Evolutionary conservation across 2,797 vertebrate species (phyloP).

Genomic region (Thunnus albacares): DNA sequence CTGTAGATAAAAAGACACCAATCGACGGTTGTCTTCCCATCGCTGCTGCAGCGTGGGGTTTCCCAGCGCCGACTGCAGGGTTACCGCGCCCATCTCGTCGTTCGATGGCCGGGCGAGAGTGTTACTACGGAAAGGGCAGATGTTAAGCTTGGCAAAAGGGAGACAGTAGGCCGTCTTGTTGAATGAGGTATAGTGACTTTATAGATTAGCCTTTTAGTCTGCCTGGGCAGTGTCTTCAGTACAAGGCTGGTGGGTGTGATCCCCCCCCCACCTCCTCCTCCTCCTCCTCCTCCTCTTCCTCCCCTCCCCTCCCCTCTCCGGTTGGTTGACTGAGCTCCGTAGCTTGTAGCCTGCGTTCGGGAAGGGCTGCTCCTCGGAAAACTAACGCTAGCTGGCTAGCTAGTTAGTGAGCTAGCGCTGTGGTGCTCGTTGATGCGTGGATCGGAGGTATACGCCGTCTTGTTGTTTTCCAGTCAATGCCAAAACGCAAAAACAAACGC

Average conservation of each 20-base stretch:
- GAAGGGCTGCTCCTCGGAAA: slow-evolving; percentile 85
- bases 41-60: slow-evolving; percentile 86
- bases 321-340: slow-evolving; percentile 79
- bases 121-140: slow-evolving; percentile 71
- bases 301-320: slow-evolving; percentile 61
- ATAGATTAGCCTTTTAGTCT: slow-evolving; percentile 45
- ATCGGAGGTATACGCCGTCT: slow-evolving; percentile 80
- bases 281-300: slow-evolving; percentile 42
- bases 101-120: slow-evolving; percentile 84
- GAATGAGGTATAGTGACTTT: slow-evolving; percentile 53
- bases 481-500: slow-evolving; percentile 82
- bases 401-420: slow-evolving; percentile 85
- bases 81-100: slow-evolving; percentile 89
- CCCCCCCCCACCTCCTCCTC: slow-evolving; percentile 14
- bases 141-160: slow-evolving; percentile 64
- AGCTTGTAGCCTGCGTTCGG: slow-evolving; percentile 80
- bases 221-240: slow-evolving; percentile 57
- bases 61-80: slow-evolving; percentile 88
- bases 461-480: slow-evolving; percentile 87
- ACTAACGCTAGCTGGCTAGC: slow-evolving; percentile 84
- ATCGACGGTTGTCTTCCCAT: slow-evolving; percentile 25
- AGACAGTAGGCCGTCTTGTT: slow-evolving; percentile 53
- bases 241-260: slow-evolving; percentile 80
- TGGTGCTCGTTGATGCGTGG: slow-evolving; percentile 87
- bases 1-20: slow-evolving; percentile 21